Evolutionary conservation across 2,797 vertebrate genomes (phyloP), one percentile per base, ranked within the genome.

Genomic region (Coluber constrictor): DNA sequence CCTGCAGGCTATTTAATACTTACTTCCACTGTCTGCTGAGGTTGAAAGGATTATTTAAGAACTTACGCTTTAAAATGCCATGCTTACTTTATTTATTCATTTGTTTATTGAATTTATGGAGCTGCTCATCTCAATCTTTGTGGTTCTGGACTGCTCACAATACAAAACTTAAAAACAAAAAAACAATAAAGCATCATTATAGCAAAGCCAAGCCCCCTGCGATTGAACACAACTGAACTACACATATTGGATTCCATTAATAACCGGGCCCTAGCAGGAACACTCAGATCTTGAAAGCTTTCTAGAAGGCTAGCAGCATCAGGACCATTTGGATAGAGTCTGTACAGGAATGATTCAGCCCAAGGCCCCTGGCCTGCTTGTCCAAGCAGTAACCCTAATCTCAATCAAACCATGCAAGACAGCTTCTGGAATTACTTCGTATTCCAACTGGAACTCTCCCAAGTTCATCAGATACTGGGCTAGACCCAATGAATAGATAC

Each of bases 1-100:
- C 91, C 92, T 92, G 91, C 20, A 29, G 88, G 91, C 59, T 93
- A 51, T 94, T 93, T 92, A 79, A 51, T 51, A 92, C 90, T 56
- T 88, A 13, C 25, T 92, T 94, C 18, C 2, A 51, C 25, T 92
- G 32, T 6, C 20, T 60, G 23, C 3, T 92, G 6, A 25, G 59
- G 5, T 86, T 25, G 18, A 93, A 37, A 23, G 54, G 1, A 56
- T 59, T 88, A 92, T 93, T 93, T 93, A 90, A 83, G 43, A 54
- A 87, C 55, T 83, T 51, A 9, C 15, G 79, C 51, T 37, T 15
- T n/a, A 63, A 55, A 32, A 37, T 88, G 59, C 20, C 87, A 59
- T 13, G 12, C 56, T 88, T 47, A 83, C 43, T 83, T 83, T 83
- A 83, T 83, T 83, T 83, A 83, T 83, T 83, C 43, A 83, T 83